Conservation (phyloP, 2,797 vertebrate species). For the Avahi laniger region DNA sequence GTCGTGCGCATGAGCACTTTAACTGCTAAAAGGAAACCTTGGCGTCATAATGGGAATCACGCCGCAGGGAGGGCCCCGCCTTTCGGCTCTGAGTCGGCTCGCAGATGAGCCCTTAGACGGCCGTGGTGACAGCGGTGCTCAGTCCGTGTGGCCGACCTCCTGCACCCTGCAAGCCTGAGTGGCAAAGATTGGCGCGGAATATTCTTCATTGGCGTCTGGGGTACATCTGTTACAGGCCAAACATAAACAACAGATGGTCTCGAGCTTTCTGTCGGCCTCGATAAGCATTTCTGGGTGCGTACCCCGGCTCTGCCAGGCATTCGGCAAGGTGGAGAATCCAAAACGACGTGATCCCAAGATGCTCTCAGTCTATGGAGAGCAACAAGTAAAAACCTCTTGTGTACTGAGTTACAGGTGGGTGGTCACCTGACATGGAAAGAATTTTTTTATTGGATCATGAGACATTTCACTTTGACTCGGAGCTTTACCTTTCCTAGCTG, state of each 20-base stretch:
- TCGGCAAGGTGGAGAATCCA: neutral
- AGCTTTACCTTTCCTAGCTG: neutral
- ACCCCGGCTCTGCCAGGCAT: neutral
- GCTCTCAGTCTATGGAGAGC: neutral
- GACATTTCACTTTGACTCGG: neutral
- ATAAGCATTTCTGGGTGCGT: neutral
- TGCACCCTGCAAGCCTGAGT: neutral
- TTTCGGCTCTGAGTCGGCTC: neutral
- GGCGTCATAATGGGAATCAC: rapidly evolving
- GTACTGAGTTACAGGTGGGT: neutral
- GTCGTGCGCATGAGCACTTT: neutral
- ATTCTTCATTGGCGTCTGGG: neutral
- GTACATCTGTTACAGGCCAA: neutral
- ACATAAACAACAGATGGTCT: neutral
- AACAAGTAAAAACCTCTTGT: neutral
- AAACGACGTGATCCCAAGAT: neutral
- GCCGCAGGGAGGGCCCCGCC: rapidly evolving
- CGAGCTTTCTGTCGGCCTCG: neutral
- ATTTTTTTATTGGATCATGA: neutral
- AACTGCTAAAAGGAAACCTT: neutral
- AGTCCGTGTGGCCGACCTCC: rapidly evolving
- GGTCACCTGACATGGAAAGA: neutral
- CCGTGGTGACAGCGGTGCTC: too few species aligned
- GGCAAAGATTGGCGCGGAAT: neutral
- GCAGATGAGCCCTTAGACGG: neutral